Base-by-base conservation (phyloP, 2,113 vertebrate species). In the Eira barbara region DNA sequence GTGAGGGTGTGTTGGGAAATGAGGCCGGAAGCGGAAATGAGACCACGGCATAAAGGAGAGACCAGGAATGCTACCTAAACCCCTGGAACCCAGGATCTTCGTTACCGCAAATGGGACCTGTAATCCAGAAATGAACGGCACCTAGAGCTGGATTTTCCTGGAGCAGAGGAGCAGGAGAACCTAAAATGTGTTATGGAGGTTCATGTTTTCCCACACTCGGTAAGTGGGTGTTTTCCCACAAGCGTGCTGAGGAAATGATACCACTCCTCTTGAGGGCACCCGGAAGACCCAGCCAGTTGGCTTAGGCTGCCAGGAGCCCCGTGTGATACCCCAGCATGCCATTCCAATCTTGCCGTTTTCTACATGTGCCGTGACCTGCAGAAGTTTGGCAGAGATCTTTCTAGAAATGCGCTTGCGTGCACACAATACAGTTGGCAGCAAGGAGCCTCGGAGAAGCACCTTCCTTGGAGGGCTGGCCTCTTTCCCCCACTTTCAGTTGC, bases 401-500 rank as follows among this genome's bases (percentile, higher is more conserved):
- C 27, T n/a, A 18, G 61, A n/a, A 0, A 20, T 0, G 31, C 20
- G 34, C 11, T 10, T 18, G 10, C 8, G 1, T 1, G 31, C 39
- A 6, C 10, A 29, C 18, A 7, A 21, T 13, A 4, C 17, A 8
- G 6, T 36, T 7, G 25, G 39, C 78, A 79, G 42, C 76, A 36
- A 27, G 52, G 59, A 59, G 82, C 36, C 11, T 18, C 45, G 3
- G 49, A 78, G 95, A 29, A 18, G 45, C 2, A 4, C 29, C 71
- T 27, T 45, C 73, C 52, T 49, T 4, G 81, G 42, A 31, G 9
- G 42, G 27, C 39, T 1, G 8, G 34, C 42, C 47, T 59, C 82
- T 65, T 49, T 4, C 92, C 59, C 34, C 17, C 29, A 42, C 49
- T 31, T 34, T 39, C 31, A 18, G 4, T 9, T 14, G n/a, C 18